Evolutionary conservation across 2,888 invertebrate species (phyloP).

Genomic region (Ethmia dodecea): DNA sequence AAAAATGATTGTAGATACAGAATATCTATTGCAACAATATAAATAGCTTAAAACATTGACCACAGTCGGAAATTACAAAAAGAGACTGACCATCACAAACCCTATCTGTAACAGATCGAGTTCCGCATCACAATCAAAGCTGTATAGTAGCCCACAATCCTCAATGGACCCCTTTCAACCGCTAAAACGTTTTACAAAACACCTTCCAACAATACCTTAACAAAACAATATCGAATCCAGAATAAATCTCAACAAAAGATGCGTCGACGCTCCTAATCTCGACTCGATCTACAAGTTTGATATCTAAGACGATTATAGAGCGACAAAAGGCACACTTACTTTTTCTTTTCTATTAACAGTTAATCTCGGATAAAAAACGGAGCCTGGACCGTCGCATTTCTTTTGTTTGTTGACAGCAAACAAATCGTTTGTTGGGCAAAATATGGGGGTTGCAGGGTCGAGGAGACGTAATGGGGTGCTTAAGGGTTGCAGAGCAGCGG

Average conservation of each 20-base stretch:
- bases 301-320: conserved; percentile 65
- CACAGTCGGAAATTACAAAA: too few species aligned
- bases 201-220: conserved; percentile 29
- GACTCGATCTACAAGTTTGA: conserved; percentile 52
- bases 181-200: conserved; percentile 60
- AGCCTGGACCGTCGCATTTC: conserved; percentile 52
- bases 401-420: conserved; percentile 72
- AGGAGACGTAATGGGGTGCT: conserved; percentile 55
- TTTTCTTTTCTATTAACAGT: conserved; percentile 54
- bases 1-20: too few species aligned
- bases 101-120: conserved; percentile 50
- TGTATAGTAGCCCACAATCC: conserved; percentile 39
- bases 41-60: too few species aligned
- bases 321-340: conserved; percentile 59
- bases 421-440: conserved; percentile 63
- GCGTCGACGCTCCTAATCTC: conserved; percentile 46
- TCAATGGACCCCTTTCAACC: conserved; percentile 57
- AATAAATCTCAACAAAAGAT: conserved; percentile 50
- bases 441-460: conserved; percentile 49
- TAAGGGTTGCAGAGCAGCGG: conserved; percentile 68
- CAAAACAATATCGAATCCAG: conserved; percentile 37
- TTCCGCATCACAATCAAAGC: conserved; percentile 39
- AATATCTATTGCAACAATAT: too few species aligned
- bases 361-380: conserved; percentile 49
- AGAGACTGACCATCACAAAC: conserved; percentile 29